phyloP scores from a whole-genome alignment of 2,888 invertebrate genomes.

The Microctonus brassicae region DNA sequence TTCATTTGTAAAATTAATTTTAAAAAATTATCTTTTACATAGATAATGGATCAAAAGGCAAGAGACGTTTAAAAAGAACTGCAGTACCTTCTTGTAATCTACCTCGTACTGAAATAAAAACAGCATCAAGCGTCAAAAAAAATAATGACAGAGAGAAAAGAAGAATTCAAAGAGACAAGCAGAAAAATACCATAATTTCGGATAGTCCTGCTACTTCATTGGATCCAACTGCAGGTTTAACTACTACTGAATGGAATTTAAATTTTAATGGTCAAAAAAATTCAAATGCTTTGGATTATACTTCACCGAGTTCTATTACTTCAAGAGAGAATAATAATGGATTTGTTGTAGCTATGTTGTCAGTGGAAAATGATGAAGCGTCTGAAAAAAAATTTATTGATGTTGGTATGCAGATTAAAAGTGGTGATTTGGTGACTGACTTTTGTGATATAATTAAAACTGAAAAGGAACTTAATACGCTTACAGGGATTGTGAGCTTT shows the following conservation, averaged over 20 bases:
- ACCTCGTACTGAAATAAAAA: constrained; percentile 8
- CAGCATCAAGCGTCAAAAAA: background rate
- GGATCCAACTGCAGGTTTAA: background rate
- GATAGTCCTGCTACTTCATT: background rate
- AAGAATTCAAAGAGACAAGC: no score
- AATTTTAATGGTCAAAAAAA: background rate
- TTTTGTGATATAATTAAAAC: no score
- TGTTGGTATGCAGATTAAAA: background rate
- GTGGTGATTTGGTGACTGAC: background rate
- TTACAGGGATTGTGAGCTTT: no score
- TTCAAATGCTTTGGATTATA: background rate
- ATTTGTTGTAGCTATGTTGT: background rate
- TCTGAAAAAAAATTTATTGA: constrained; percentile 1
- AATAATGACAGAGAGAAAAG: constrained; percentile 3
- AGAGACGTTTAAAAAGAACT: background rate
- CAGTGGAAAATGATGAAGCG: constrained; percentile 1
- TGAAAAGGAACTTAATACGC: no score
- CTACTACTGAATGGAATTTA: background rate
- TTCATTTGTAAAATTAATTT: no score
- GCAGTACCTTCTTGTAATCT: constrained; percentile 12
- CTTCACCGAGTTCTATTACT: background rate
- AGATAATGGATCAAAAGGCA: background rate
- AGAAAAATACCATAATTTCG: background rate
- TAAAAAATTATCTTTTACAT: background rate
- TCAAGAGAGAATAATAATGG: background rate